These are phyloP conservation scores for Ceyx margarethae DNA, from an alignment of 2,113 vertebrate species.

Conservation along the genomic window DNA sequence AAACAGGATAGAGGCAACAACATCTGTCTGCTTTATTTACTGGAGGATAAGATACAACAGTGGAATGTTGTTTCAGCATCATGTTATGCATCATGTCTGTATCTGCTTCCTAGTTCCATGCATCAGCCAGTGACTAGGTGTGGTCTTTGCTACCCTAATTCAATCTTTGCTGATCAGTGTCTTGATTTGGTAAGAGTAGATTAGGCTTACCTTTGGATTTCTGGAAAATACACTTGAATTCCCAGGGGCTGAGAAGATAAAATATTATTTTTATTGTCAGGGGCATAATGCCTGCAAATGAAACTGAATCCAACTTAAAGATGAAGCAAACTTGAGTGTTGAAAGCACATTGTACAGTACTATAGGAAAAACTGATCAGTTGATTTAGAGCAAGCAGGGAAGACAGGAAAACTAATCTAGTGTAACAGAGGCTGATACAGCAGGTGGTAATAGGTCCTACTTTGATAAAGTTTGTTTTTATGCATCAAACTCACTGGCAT, in stretches of 20 bases:
- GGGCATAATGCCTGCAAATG: not conserved
- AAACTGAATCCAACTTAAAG: not conserved
- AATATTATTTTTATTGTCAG: not conserved
- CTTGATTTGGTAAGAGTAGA: not conserved
- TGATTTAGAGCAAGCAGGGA: not conserved
- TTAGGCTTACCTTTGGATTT: not conserved
- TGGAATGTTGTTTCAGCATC: not conserved
- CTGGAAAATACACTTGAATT: not conserved
- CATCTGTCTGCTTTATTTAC: not conserved
- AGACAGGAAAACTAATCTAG: not conserved
- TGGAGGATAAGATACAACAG: not conserved
- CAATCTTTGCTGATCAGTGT: not conserved
- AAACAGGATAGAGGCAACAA: not conserved
- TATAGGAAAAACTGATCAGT: not conserved
- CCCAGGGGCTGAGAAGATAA: not conserved
- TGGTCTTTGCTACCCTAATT: not conserved
- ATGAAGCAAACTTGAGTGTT: not conserved
- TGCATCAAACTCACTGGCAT: not conserved
- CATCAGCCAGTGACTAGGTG: not conserved
- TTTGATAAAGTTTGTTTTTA: not conserved
- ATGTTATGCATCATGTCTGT: not conserved
- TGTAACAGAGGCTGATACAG: not conserved
- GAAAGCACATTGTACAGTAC: not conserved
- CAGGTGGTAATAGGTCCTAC: not conserved
- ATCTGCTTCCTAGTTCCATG: rapidly evolving